These are phyloP conservation scores for Chromobotia macracanthus DNA, from an alignment of 2,797 vertebrate genomes.

Conservation along the genomic window DNA sequence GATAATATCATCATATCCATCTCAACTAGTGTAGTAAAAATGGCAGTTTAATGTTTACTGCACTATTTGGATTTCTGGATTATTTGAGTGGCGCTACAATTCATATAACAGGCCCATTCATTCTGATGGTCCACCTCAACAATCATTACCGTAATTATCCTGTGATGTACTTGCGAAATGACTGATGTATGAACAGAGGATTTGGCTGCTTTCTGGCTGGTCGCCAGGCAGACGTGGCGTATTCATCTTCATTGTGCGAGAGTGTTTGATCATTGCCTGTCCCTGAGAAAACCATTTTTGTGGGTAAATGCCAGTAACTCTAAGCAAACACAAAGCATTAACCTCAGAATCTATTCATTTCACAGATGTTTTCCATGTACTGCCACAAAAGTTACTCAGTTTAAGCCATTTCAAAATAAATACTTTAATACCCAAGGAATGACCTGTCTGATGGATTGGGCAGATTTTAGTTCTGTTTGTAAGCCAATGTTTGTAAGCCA, in stretches of 20 bases:
- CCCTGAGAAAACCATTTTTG: slow-evolving; percentile 68
- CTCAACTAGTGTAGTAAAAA: slow-evolving; percentile 29
- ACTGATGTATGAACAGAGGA: slow-evolving; percentile 69
- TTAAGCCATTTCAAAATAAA: slow-evolving; percentile 29
- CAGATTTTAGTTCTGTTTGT: slow-evolving; percentile 1
- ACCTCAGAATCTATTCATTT: slow-evolving; percentile 55
- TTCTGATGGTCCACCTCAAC: slow-evolving; percentile 48
- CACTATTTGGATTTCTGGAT: slow-evolving; percentile 44
- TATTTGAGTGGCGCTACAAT: slow-evolving; percentile 52
- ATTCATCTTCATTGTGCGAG: slow-evolving; percentile 72
- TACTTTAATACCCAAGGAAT: slow-evolving; percentile 28
- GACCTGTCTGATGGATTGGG: slow-evolving; percentile 26
- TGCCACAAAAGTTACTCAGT: slow-evolving; percentile 37
- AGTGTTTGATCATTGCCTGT: slow-evolving; percentile 68
- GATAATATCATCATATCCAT: slow-evolving; percentile 41
- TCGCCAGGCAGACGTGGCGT: slow-evolving; percentile 61
- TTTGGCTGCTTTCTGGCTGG: slow-evolving; percentile 65
- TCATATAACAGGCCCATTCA: slow-evolving; percentile 45
- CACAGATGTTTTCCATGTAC: slow-evolving; percentile 42
- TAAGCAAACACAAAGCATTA: slow-evolving; percentile 58
- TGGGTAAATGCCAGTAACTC: slow-evolving; percentile 66
- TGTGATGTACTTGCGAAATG: slow-evolving; percentile 59
- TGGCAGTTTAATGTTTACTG: slow-evolving; percentile 53
- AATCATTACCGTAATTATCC: slow-evolving; percentile 64
- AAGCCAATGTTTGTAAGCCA: neutral